These are phyloP conservation scores for Trichogramma dendrolimi DNA, from an alignment of 2,888 invertebrate genomes.

Conservation along the genomic window DNA sequence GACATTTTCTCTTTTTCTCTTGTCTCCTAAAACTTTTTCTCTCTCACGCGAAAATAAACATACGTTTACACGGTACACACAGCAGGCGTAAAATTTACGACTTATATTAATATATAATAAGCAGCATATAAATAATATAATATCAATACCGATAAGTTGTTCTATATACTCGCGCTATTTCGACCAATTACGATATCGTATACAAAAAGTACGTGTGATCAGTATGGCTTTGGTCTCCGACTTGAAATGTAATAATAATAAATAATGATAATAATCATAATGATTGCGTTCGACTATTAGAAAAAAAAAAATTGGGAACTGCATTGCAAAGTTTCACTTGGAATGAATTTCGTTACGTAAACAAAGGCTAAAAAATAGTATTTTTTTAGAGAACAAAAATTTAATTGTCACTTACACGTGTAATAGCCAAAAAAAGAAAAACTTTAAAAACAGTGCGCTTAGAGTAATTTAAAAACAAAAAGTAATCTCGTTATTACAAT, in stretches of 20 bases:
- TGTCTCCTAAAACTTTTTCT: conserved; percentile 15
- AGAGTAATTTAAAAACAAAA: conserved; percentile 33
- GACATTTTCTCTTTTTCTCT: conserved; percentile 3
- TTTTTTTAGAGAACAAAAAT: background rate
- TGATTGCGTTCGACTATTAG: conserved; percentile 23
- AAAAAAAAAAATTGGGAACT: conserved; percentile 5
- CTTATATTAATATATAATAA: conserved; percentile 14
- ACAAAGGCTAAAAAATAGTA: conserved; percentile 1
- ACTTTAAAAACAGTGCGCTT: conserved; percentile 33
- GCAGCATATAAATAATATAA: conserved; percentile 2
- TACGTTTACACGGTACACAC: background rate
- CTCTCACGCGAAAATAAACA: background rate
- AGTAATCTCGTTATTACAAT: conserved; percentile 12
- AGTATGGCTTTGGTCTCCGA: too few species aligned
- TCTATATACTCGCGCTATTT: conserved; percentile 17
- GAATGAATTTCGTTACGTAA: conserved; percentile 26
- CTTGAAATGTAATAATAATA: background rate
- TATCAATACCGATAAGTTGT: conserved; percentile 10
- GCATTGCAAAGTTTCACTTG: conserved; percentile 36
- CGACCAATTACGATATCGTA: conserved; percentile 15
- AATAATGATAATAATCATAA: conserved; percentile 6
- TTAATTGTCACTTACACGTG: too few species aligned
- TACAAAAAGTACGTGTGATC: background rate
- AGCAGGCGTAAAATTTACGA: too few species aligned
- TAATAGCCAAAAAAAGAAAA: background rate